These are phyloP conservation scores for Lasiurus borealis DNA, from an alignment of 2,113 vertebrate species.

Conservation along the genomic window DNA sequence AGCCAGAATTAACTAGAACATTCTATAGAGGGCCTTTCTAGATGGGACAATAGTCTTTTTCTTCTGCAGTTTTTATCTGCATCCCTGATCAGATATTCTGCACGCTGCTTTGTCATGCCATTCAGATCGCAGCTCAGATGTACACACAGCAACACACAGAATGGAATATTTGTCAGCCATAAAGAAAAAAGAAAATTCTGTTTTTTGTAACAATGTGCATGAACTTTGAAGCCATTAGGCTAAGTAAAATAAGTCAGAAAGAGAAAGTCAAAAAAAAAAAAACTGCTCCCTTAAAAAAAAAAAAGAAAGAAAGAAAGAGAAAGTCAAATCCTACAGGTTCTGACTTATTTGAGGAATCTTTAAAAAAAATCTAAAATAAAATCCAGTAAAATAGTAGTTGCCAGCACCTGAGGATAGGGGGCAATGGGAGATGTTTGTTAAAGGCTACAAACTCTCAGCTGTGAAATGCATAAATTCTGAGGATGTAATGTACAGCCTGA, in stretches of 20 bases:
- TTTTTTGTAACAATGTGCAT: neutral
- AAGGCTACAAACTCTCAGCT: neutral
- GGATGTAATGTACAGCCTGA: neutral
- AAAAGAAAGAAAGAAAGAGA: neutral
- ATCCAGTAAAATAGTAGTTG: neutral
- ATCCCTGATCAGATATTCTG: too few species aligned
- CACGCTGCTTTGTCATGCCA: too few species aligned
- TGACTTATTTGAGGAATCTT: neutral
- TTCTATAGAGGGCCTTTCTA: neutral
- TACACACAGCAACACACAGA: too few species aligned
- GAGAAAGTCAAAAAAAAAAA: neutral
- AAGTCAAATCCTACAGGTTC: neutral
- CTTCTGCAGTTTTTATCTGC: neutral
- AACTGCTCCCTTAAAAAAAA: too few species aligned
- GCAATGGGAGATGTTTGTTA: neutral
- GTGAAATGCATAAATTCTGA: neutral
- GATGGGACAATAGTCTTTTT: neutral
- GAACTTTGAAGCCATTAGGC: neutral
- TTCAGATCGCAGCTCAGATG: too few species aligned
- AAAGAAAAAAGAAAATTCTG: neutral
- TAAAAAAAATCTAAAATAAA: neutral
- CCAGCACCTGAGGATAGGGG: neutral
- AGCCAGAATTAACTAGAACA: neutral
- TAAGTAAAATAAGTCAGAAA: neutral
- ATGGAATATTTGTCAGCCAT: neutral